Evolutionary conservation across 2,888 invertebrate species (phyloP).

Genomic region (Lasioglossum morio): DNA sequence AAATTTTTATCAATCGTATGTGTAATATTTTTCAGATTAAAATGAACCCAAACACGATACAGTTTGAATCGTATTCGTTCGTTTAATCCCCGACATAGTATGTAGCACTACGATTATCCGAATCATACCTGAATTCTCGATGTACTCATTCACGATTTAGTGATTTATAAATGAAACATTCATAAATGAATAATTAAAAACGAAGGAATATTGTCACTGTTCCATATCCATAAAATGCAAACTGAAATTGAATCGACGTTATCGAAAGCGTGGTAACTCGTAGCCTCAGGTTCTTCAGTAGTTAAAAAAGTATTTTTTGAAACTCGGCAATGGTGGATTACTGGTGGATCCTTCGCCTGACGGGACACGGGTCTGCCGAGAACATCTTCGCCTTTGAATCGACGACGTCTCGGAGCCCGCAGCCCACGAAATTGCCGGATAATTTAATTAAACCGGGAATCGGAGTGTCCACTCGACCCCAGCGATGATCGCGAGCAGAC

Average conservation of each 20-base stretch:
- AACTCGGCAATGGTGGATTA: conserved; percentile 22
- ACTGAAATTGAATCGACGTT: neutral
- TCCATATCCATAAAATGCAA: neutral
- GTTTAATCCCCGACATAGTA: neutral
- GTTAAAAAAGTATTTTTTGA: neutral
- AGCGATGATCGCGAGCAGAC: neutral
- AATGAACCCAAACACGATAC: neutral
- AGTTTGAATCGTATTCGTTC: neutral
- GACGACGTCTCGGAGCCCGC: neutral
- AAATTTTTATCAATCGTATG: neutral
- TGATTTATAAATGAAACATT: neutral
- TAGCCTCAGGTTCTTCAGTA: neutral
- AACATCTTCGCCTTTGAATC: conserved; percentile 12
- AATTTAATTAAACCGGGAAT: conserved; percentile 39
- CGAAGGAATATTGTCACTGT: neutral
- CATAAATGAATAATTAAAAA: neutral
- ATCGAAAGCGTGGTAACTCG: neutral
- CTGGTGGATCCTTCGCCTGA: neutral
- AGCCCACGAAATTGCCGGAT: conserved; percentile 20
- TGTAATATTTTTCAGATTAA: neutral
- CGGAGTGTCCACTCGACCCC: conserved; percentile 4
- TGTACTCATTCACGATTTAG: too few species aligned
- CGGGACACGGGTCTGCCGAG: neutral
- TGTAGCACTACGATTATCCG: neutral
- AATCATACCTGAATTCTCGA: neutral